Percentiles rank a stretch among this genome's conserved stretches.
Conservation (phyloP, 1,140 invertebrate species). For the Papilio machaon region DNA sequence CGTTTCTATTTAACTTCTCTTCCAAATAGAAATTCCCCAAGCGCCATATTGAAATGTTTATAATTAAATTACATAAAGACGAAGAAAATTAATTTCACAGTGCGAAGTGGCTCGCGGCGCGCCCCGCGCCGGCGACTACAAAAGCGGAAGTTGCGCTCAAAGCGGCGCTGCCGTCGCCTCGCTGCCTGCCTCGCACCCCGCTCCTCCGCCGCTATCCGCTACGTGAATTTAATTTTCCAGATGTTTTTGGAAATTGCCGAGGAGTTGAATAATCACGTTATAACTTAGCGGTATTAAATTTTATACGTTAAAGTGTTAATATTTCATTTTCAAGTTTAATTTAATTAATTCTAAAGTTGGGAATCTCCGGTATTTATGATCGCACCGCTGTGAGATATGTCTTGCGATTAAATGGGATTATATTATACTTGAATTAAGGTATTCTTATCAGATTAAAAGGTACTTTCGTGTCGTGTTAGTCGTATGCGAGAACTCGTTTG, state of each 20-base stretch:
- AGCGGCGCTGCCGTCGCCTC: constrained; percentile 64
- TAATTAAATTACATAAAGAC: constrained; percentile 83
- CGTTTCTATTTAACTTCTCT: constrained; percentile 81
- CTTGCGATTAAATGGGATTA: constrained; percentile 51
- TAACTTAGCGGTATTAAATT: constrained; percentile 82
- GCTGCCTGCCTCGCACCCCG: neutral
- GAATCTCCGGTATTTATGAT: constrained; percentile 53
- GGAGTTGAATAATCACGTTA: constrained; percentile 81
- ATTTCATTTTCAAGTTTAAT: constrained; percentile 83
- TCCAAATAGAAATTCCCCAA: constrained; percentile 74
- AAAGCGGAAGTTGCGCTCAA: constrained; percentile 72
- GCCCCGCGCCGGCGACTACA: constrained; percentile 54
- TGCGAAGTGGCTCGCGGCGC: constrained; percentile 69
- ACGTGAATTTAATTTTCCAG: constrained; percentile 77
- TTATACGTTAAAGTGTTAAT: constrained; percentile 83
- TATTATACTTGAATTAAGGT: constrained; percentile 12
- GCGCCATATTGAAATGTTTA: constrained; percentile 82
- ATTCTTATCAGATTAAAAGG: constrained; percentile 20
- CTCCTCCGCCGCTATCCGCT: neutral
- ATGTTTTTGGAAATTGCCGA: constrained; percentile 79
- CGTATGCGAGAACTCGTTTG: neutral
- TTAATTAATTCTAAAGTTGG: constrained; percentile 81
- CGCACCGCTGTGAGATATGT: constrained; percentile 55
- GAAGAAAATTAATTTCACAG: constrained; percentile 82
- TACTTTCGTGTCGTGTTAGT: constrained; percentile 17